Base-by-base conservation (phyloP, 1,140 invertebrate genomes). In the Conus ventricosus region DNA sequence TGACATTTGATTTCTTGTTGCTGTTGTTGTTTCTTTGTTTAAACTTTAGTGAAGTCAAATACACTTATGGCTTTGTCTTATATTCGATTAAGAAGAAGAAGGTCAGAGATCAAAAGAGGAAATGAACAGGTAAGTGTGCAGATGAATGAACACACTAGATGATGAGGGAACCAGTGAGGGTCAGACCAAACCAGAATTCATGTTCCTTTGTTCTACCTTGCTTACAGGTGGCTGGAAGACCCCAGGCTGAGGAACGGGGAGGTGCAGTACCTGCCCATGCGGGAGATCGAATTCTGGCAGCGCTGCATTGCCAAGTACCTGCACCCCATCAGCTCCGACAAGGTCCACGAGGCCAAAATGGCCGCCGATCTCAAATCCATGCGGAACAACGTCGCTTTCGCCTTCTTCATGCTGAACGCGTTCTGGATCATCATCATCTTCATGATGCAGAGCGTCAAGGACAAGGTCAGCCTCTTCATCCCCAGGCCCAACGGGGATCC, bases 361-460 rank as follows among this genome's bases (percentile, higher is more conserved):
- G 97, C 97, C 92, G 96, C 96, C 95, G 97, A 98, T 96, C 96
- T 99, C 93, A 98, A 97, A 96, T 98, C 98, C 94, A 96, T 99
- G 92, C 96, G 98, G 95, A 98, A 99, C 96, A 97, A 97, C 94
- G 97, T 98, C 89, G 98, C 99, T 67, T 99, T 99, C 96, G 97
- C 97, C 88, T 99, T 99, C 96, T 98, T 99, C 96, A 99, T 99
- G 98, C 95, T 98, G 94, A 99, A 99, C 96, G 98, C 98, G 86
- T 97, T 99, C 91, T 99, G 99, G 97, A 98, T 99, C 92, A 97
- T 99, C 94, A 98, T 99, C 67, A 96, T 98, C 99, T 95, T 99
- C 98, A 96, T 97, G 98, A 95, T 97, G 99, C 95, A 98, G 98
- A 89, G 91, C 25, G 92, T 93, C 60, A 93, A 92, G 87, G 91